Evolutionary conservation across 2,888 invertebrate genomes (phyloP), one percentile per base, ranked within the genome.

Genomic region (Euplexia lucipara): DNA sequence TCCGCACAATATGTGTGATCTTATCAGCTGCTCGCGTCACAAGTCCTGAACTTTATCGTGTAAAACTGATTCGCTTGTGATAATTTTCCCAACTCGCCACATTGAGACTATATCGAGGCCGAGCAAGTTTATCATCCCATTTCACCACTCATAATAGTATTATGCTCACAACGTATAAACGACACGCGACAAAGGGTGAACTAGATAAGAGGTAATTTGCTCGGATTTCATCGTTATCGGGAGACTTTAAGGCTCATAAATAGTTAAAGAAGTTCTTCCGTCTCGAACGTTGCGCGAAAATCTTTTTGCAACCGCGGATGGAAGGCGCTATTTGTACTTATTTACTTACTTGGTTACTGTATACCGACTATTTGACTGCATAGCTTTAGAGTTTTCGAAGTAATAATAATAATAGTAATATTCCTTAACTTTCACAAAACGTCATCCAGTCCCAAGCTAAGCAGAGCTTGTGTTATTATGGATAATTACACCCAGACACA

Each of bases 221-320:
- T 79, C 79, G 83, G 84, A 86, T 87, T 86, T 83, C 83, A 85
- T 75, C 71, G 71, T 72, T 69, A 75, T 75, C 86, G 86, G 84
- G 84, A 81, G 81, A 87, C 84, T 90, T 88, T 88, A 88, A 88
- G 86, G 84, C 83, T 85, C 88, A 88, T 89, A 91, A 91, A 91
- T 88, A 91, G 87, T 87, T 87, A 82, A 87, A 85, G 84, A 88
- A 88, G 81, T 85, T 86, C 81, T 86, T 81, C 82, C 79, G 75
- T 60, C 69, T 53, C 42, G 22, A 49, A 41, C 48, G 42, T 12
- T 53, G 42, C 18, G 35, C 39, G 20, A 32, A 47, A 73, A 59
- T 69, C 51, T 69, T 74, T 71, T 71, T 68, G 51, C 45, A 60
- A 26, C 12, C 42, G 32, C n/a, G 20, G 41, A 51, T 67, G 22